These are phyloP conservation scores for Ips nitidus DNA, from an alignment of 1,140 invertebrate genomes.

Conservation along the genomic window DNA sequence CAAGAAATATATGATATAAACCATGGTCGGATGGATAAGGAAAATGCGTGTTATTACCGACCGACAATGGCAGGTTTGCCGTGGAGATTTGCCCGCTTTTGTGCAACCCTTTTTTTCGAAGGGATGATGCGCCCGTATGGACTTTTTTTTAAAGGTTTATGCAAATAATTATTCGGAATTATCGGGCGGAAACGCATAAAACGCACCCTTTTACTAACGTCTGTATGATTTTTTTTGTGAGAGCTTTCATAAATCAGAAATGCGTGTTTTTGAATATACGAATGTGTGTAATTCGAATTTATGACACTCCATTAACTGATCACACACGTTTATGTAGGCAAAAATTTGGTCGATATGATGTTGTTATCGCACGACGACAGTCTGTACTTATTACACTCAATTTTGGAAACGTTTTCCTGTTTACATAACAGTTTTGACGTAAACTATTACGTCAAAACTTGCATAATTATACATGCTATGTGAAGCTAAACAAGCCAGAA, in stretches of 20 bases:
- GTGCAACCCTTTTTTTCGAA: slow-evolving; percentile 20
- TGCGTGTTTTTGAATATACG: not conserved
- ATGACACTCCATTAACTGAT: too few species aligned
- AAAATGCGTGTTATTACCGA: slow-evolving; percentile 35
- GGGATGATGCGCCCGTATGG: slow-evolving; percentile 21
- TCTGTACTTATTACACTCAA: too few species aligned
- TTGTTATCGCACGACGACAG: too few species aligned
- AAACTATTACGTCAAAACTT: too few species aligned
- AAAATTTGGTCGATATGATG: too few species aligned
- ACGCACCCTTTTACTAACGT: not conserved
- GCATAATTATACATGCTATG: too few species aligned
- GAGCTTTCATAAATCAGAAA: not conserved
- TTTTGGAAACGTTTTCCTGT: too few species aligned
- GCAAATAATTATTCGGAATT: slow-evolving; percentile 36
- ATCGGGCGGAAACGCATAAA: slow-evolving; percentile 28
- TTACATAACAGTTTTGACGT: too few species aligned
- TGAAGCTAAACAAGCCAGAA: too few species aligned
- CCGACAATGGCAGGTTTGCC: slow-evolving; percentile 34
- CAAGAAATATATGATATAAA: slow-evolving; percentile 38
- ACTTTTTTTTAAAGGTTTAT: slow-evolving; percentile 28
- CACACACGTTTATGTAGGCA: too few species aligned
- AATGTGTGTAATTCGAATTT: too few species aligned
- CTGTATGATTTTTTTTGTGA: not conserved
- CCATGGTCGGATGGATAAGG: slow-evolving; percentile 32
- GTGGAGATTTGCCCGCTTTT: slow-evolving; percentile 31